Conservation (phyloP, 2,797 vertebrate genomes). For the Coilia nasus region DNA sequence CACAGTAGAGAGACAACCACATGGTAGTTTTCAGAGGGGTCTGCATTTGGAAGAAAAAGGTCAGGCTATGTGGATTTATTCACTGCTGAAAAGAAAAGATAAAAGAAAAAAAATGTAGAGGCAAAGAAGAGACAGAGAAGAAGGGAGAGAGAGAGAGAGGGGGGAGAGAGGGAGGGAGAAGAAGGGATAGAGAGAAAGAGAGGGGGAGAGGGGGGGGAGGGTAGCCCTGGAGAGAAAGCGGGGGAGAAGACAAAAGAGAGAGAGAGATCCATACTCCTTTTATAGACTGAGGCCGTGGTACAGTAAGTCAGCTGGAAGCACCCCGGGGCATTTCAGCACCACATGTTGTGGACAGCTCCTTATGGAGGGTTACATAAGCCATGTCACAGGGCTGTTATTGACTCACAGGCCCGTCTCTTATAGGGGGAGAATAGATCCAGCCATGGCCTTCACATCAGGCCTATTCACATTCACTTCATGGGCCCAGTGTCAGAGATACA, state of each 20-base stretch:
- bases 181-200: background rate
- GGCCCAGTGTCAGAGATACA: background rate
- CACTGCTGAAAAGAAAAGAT: background rate
- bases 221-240: slow-evolving; percentile 23
- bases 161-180: background rate
- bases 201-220: slow-evolving; percentile 35
- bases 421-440: background rate
- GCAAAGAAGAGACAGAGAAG: background rate
- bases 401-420: background rate
- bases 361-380: slow-evolving; percentile 22
- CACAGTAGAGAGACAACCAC: background rate
- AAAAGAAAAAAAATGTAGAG: background rate
- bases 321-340: slow-evolving; percentile 38
- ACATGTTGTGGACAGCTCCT: slow-evolving; percentile 33
- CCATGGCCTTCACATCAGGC: background rate
- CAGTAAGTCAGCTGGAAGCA: background rate
- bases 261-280: background rate
- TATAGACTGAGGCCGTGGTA: background rate
- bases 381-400: background rate
- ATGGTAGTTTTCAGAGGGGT: background rate
- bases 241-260: slow-evolving; percentile 30
- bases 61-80: background rate
- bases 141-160: background rate
- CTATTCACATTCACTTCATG: background rate
- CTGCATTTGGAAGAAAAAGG: background rate